These are phyloP conservation scores for Lysandra bellargus DNA, from an alignment of 2,888 invertebrate genomes.

Conservation along the genomic window DNA sequence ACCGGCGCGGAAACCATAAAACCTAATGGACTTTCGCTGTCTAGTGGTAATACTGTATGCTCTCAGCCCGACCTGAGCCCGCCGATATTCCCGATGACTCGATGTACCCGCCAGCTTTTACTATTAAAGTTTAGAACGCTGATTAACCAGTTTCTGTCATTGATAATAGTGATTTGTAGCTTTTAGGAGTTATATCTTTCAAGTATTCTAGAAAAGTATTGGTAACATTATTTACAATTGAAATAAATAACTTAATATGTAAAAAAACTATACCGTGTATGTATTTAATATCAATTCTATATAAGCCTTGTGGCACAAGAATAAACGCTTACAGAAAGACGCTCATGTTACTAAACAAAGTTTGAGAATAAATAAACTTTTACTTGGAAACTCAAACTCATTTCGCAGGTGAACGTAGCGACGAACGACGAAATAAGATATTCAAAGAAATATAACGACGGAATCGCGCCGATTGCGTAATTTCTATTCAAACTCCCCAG, in stretches of 20 bases:
- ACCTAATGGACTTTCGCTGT: slow-evolving; percentile 78
- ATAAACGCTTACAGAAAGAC: neutral
- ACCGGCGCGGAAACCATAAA: slow-evolving; percentile 69
- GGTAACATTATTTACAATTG: too few species aligned
- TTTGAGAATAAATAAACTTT: slow-evolving; percentile 7
- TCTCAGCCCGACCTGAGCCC: slow-evolving; percentile 57
- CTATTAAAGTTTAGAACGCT: neutral
- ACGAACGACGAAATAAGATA: neutral
- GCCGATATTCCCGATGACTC: slow-evolving; percentile 49
- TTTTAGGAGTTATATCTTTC: too few species aligned
- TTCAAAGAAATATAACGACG: slow-evolving; percentile 51
- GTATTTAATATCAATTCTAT: neutral
- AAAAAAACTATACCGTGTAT: too few species aligned
- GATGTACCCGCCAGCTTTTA: slow-evolving; percentile 35
- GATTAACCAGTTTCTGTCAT: neutral
- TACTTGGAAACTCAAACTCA: neutral
- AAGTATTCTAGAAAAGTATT: too few species aligned
- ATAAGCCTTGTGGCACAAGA: neutral
- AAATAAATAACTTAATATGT: too few species aligned
- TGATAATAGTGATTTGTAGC: too few species aligned
- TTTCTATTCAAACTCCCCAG: slow-evolving; percentile 61
- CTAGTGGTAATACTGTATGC: slow-evolving; percentile 70
- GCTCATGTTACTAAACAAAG: neutral
- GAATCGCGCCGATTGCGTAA: slow-evolving; percentile 61
- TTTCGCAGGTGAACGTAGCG: slow-evolving; percentile 6